Evolutionary conservation across 2,797 vertebrate species (phyloP), one percentile per base, ranked within the genome.

Genomic region (Bovichtus variegatus): DNA sequence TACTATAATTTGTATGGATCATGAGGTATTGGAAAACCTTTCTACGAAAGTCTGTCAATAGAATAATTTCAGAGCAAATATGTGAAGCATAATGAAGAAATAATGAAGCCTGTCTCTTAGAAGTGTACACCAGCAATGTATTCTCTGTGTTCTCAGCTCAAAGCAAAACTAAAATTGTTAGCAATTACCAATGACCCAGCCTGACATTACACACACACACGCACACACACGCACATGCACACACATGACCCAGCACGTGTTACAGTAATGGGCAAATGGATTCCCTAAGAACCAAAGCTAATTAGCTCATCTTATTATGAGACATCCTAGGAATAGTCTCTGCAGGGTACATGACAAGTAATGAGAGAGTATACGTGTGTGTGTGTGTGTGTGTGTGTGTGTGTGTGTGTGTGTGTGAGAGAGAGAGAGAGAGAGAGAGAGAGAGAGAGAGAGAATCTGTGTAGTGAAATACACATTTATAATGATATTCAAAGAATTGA

Each of bases 241-340:
- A 60, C 67, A 78, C 57, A 64, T 11, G 43, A 71, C 80, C 55
- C 81, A 78, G 89, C 76, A 78, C 90, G 88, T 85, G 83, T 78
- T 80, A 71, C 65, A 71, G 74, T 85, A 86, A 87, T 87, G 79
- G 83, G 71, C 69, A 83, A 90, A 88, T 90, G 53, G 79, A 91
- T 87, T 91, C 90, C 90, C 86, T 76, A 62, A 87, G 91, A 89
- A 81, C 74, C 89, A 65, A 60, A 74, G 82, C 88, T 91, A 92
- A 94, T 94, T 94, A 93, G 84, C 57, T 40, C 67, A 68, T 79
- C 82, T 91, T 88, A 93, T 93, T 91, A 90, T 82, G 80, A 91
- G 69, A 74, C 82, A 85, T 89, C 82, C 71, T 11, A 76, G 78
- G 73, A 89, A 81, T 69, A 76, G 79, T 78, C 86, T 88, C 89